Conservation (phyloP, 1,140 invertebrate species). For the Chelonus insularis region DNA sequence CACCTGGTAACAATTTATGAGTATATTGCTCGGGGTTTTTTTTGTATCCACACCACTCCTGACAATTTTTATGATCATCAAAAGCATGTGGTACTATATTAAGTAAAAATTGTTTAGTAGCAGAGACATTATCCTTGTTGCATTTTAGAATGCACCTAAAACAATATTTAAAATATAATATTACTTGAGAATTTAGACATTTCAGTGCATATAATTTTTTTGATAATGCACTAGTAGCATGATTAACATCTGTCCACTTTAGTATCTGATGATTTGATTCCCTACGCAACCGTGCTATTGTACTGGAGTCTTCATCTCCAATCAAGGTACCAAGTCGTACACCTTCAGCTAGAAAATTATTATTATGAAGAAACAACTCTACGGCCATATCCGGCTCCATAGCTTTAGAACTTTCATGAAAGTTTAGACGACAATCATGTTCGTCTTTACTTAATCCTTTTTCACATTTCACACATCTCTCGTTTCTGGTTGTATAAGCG, state of each 20-base stretch:
- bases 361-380: conserved; percentile 15
- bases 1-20: conserved; percentile 19
- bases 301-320: conserved; percentile 25
- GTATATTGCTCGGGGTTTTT: conserved; percentile 14
- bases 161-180: conserved; percentile 23
- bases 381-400: conserved; percentile 19
- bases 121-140: conserved; percentile 6
- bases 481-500: conserved; percentile 13
- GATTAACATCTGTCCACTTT: conserved; percentile 26
- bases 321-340: conserved; percentile 17
- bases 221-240: conserved; percentile 1
- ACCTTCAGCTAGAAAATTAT: background rate
- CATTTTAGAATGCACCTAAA: conserved; percentile 14
- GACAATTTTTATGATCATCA: conserved; percentile 17
- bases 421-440: conserved; percentile 23
- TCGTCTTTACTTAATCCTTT: background rate
- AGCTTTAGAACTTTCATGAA: conserved; percentile 15
- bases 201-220: conserved; percentile 20
- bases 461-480: conserved; percentile 15
- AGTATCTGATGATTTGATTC: conserved; percentile 7
- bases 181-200: background rate
- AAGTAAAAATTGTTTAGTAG: background rate
- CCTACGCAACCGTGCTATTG: conserved; percentile 12
- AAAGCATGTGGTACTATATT: conserved; percentile 17
- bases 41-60: conserved; percentile 17